phyloP scores from a whole-genome alignment of 2,888 invertebrate genomes.

The Unio pictorum region DNA sequence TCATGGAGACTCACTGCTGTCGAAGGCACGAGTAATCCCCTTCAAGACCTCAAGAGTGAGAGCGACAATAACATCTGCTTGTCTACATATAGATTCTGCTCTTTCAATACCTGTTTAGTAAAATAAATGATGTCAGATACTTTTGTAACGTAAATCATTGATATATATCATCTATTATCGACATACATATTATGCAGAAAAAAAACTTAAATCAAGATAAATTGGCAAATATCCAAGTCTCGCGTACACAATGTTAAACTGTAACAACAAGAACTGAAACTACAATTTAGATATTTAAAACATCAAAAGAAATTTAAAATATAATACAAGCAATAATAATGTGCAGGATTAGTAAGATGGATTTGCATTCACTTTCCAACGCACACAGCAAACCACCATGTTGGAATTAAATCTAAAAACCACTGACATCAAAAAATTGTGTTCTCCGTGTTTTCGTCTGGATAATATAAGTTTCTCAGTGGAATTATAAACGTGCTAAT shows the following conservation, averaged over 20 bases:
- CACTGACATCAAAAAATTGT: no score
- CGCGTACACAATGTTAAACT: neutral
- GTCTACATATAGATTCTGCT: constrained; percentile 76
- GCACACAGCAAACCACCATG: no score
- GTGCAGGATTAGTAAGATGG: no score
- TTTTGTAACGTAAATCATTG: neutral
- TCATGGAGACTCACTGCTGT: constrained; percentile 72
- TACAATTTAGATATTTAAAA: no score
- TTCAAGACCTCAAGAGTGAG: constrained; percentile 79
- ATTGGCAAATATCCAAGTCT: neutral
- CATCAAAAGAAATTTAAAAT: no score
- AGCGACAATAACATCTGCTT: constrained; percentile 79
- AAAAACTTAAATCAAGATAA: neutral
- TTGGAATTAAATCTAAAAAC: no score
- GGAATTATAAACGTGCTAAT: neutral
- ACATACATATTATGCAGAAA: neutral
- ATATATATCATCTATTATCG: neutral
- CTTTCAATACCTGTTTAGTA: constrained; percentile 75
- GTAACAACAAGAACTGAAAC: no score
- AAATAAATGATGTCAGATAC: constrained; percentile 5
- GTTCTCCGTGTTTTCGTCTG: no score
- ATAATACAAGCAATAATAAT: no score
- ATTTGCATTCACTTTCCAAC: no score
- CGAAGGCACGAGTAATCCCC: constrained; percentile 79
- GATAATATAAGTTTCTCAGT: neutral